Conservation (phyloP, 1,140 invertebrate genomes). For the Himalopsyche phryganea region DNA sequence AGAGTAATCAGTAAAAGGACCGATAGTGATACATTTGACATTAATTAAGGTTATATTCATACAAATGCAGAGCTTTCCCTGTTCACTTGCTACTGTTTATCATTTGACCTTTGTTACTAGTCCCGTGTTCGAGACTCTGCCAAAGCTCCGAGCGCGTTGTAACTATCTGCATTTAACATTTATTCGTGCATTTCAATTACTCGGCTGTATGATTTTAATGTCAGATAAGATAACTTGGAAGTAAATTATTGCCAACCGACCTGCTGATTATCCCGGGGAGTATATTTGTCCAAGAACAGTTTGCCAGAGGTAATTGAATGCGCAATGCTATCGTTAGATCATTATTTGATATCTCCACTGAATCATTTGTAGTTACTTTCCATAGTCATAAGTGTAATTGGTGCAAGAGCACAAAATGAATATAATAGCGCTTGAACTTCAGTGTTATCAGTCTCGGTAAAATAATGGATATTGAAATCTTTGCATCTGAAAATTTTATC, state of each 20-base stretch:
- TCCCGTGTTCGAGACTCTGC: not conserved
- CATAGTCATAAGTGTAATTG: no score
- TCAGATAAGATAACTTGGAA: slow-evolving; percentile 26
- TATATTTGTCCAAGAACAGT: slow-evolving; percentile 23
- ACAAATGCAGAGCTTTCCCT: no score
- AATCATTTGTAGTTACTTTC: slow-evolving; percentile 8
- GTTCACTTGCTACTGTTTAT: not conserved
- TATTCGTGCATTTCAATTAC: slow-evolving; percentile 33
- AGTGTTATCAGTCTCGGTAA: no score
- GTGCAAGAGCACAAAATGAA: no score
- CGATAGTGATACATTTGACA: no score
- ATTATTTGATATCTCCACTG: slow-evolving; percentile 19
- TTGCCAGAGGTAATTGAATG: slow-evolving; percentile 20
- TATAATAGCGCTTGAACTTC: no score
- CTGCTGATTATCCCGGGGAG: slow-evolving; percentile 14
- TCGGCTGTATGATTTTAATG: slow-evolving; percentile 26
- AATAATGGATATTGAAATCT: no score
- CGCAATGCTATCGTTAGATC: slow-evolving; percentile 16
- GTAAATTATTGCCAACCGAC: slow-evolving; percentile 20
- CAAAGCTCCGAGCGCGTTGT: slow-evolving; percentile 9
- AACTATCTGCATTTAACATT: slow-evolving; percentile 28
- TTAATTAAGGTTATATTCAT: no score
- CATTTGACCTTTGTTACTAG: not conserved
- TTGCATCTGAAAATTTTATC: no score
- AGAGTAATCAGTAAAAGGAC: no score